Percentiles rank a stretch among this genome's conserved stretches.
Evolutionary conservation across 2,888 invertebrate species (phyloP).

Genomic region (Caradrina clavipalpis): DNA sequence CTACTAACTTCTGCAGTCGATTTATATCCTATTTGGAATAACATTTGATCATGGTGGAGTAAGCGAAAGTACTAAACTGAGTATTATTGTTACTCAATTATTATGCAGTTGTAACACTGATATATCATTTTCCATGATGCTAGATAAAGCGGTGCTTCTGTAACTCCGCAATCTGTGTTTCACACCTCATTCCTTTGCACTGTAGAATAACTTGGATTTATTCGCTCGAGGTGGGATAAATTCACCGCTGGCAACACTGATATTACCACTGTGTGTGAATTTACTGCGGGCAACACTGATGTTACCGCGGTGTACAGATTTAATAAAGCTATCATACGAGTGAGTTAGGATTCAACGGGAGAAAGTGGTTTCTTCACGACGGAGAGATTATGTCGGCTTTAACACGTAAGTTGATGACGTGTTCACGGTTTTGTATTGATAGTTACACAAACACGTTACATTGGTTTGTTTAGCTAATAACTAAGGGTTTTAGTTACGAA

Average conservation of each 20-base stretch:
- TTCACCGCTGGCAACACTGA: conserved; percentile 49
- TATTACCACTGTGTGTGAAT: conserved; percentile 56
- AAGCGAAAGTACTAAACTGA: no score
- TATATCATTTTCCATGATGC: background rate
- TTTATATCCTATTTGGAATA: no score
- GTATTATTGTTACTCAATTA: no score
- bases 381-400: conserved; percentile 22
- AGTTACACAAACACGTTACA: background rate
- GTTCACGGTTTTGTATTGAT: conserved; percentile 11
- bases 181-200: conserved; percentile 49
- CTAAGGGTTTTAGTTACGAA: no score
- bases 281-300: conserved; percentile 40
- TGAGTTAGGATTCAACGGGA: conserved; percentile 32
- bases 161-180: background rate
- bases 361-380: conserved; percentile 20
- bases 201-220: conserved; percentile 53
- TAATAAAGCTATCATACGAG: conserved; percentile 50
- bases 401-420: conserved; percentile 11
- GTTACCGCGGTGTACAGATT: conserved; percentile 39
- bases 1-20: no score
- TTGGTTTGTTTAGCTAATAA: background rate
- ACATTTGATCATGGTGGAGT: no score
- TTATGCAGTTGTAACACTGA: no score
- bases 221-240: conserved; percentile 51
- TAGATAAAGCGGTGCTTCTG: conserved; percentile 9